Evolutionary conservation across 2,888 invertebrate genomes (phyloP), one percentile per base, ranked within the genome.

Genomic region (Epirrhoe tristata): DNA sequence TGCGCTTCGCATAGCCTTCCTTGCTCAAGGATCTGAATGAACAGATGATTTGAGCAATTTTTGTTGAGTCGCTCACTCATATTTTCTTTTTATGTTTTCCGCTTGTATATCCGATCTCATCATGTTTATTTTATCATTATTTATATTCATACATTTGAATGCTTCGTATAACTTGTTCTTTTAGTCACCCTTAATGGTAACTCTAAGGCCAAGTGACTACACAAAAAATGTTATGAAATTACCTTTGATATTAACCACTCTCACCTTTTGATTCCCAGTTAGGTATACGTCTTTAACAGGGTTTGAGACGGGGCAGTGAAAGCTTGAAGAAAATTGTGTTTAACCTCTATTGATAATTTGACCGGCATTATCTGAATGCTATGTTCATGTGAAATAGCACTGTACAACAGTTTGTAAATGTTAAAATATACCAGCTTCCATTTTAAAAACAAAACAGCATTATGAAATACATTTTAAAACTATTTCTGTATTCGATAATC

Each of bases 401-500:
- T n/a, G n/a, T n/a, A n/a, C n/a, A n/a, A n/a, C n/a, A n/a, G n/a
- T n/a, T n/a, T n/a, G n/a, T n/a, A n/a, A n/a, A n/a, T n/a, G n/a
- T n/a, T n/a, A n/a, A n/a, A n/a, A n/a, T n/a, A n/a, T n/a, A n/a
- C n/a, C n/a, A n/a, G n/a, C n/a, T n/a, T n/a, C n/a, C n/a, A n/a
- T n/a, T n/a, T n/a, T n/a, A n/a, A n/a, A n/a, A n/a, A n/a, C n/a
- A n/a, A n/a, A n/a, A n/a, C 24, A 24, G 3, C 24, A 24, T 3
- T 24, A 24, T 24, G 0, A 39, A 8, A 52, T 48, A 16, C 4
- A 52, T 6, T 43, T 24, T 16, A 5, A 56, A 66, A 66, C 54
- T 59, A 60, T 63, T 59, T 63, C 16, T 53, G 63, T 63, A 61
- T 58, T 62, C 34, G 52, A 39, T 52, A 59, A 67, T 58, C 59